Evolutionary conservation across 2,797 vertebrate species (phyloP).

Genomic region (Pangasius sanitwongsei): DNA sequence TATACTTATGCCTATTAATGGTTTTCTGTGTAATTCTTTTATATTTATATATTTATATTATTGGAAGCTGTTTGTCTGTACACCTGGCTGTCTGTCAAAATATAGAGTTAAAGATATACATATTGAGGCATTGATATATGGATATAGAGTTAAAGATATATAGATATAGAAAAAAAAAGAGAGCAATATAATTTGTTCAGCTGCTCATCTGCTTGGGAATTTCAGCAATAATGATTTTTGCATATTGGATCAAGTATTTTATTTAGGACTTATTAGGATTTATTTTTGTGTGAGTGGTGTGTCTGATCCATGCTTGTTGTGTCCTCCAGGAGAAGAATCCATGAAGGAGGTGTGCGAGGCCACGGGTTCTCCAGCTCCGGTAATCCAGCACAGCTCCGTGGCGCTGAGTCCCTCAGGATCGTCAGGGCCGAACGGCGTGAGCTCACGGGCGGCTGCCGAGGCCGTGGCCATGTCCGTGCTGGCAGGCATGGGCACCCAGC

Average conservation of each 20-base stretch:
- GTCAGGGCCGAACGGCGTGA: conserved; percentile 84
- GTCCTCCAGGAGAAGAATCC: conserved; percentile 77
- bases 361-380: conserved; percentile 87
- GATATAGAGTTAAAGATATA: not conserved
- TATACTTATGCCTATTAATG: no score
- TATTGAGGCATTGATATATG: not conserved
- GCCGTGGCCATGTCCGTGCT: conserved; percentile 95
- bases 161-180: not conserved
- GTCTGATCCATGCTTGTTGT: not conserved
- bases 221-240: not conserved
- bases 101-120: no score
- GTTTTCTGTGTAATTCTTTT: no score
- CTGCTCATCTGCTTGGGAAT: not conserved
- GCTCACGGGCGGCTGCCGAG: conserved; percentile 89
- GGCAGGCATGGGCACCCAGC: conserved; percentile 89
- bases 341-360: conserved; percentile 90
- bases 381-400: conserved; percentile 94
- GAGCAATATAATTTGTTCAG: not conserved
- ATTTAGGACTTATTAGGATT: no score
- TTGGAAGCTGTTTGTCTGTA: no score
- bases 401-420: conserved; percentile 71
- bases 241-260: not conserved
- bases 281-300: not conserved
- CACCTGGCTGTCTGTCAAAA: no score
- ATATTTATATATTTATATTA: no score